phyloP scores from a whole-genome alignment of 2,797 vertebrate species.

The Poecilia picta region DNA sequence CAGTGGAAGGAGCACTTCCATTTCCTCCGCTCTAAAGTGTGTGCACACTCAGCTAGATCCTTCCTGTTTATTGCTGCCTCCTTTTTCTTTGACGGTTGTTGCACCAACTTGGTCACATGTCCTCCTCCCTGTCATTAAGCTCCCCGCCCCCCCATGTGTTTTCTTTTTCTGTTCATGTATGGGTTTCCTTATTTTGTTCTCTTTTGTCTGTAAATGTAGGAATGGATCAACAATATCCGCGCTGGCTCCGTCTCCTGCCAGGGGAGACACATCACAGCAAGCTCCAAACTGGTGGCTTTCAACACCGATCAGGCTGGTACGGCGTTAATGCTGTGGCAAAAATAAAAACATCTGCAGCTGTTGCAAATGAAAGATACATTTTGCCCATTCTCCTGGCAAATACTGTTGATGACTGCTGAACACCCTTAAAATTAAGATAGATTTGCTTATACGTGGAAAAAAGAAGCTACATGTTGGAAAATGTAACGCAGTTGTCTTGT shows the following conservation, averaged over 20 bases:
- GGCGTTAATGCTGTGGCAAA: slow-evolving; percentile 13
- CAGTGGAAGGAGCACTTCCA: slow-evolving; percentile 49
- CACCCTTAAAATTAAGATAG: not conserved
- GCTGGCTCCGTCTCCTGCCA: slow-evolving; percentile 78
- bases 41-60: slow-evolving; percentile 46
- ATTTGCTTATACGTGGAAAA: not conserved
- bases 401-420: not conserved
- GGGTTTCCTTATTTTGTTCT: not conserved
- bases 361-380: not conserved
- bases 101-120: slow-evolving; percentile 5
- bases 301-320: slow-evolving; percentile 86
- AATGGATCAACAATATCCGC: slow-evolving; percentile 87
- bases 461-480: not conserved
- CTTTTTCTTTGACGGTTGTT: slow-evolving; percentile 10
- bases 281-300: slow-evolving; percentile 86
- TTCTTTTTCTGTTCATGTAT: not conserved
- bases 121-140: not conserved
- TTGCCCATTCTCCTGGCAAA: not conserved
- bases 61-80: slow-evolving; percentile 67
- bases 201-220: slow-evolving; percentile 72
- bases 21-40: slow-evolving; percentile 66
- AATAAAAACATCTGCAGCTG: not conserved
- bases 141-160: not conserved
- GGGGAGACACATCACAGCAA: slow-evolving; percentile 90
- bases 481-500: not conserved